Percentiles rank a stretch among this genome's conserved stretches.
These are phyloP conservation scores for Candidula unifasciata DNA, from an alignment of 2,888 invertebrate species.

Conservation along the genomic window DNA sequence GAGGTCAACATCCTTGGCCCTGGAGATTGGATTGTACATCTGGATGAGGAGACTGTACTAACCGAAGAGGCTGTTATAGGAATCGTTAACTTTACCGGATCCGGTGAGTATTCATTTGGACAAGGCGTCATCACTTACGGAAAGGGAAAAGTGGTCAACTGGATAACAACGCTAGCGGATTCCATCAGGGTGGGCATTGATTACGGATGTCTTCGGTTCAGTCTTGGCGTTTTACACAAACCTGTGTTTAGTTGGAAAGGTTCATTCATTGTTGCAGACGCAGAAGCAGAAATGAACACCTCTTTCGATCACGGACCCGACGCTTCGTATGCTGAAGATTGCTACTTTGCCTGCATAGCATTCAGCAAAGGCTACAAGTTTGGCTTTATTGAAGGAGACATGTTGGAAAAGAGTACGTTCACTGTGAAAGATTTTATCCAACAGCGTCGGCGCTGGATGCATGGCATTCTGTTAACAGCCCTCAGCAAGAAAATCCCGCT, in stretches of 20 bases:
- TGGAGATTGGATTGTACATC: constrained; percentile 72
- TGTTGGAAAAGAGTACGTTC: constrained; percentile 73
- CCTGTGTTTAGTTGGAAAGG: constrained; percentile 74
- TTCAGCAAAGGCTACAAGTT: constrained; percentile 69
- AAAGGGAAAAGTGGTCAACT: constrained; percentile 62
- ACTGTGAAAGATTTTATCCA: constrained; percentile 67
- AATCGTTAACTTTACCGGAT: constrained; percentile 70
- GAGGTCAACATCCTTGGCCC: constrained; percentile 63
- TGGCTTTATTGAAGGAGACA: constrained; percentile 72
- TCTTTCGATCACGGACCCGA: constrained; percentile 69
- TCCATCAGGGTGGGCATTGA: constrained; percentile 70
- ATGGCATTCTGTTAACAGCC: constrained; percentile 67
- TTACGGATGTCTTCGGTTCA: constrained; percentile 68
- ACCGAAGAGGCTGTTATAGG: constrained; percentile 70
- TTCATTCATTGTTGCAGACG: constrained; percentile 70
- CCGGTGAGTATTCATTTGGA: constrained; percentile 66
- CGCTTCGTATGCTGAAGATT: constrained; percentile 71
- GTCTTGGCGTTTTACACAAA: constrained; percentile 68
- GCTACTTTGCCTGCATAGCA: constrained; percentile 71
- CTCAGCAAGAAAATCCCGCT: constrained; percentile 64
- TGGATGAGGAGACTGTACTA: constrained; percentile 72
- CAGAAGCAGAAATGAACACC: constrained; percentile 62
- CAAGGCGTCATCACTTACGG: constrained; percentile 65
- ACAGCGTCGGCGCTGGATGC: constrained; percentile 70
- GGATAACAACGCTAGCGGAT: constrained; percentile 71